phyloP scores from a whole-genome alignment of 2,113 vertebrate species.

The Xenopus laevis region DNA sequence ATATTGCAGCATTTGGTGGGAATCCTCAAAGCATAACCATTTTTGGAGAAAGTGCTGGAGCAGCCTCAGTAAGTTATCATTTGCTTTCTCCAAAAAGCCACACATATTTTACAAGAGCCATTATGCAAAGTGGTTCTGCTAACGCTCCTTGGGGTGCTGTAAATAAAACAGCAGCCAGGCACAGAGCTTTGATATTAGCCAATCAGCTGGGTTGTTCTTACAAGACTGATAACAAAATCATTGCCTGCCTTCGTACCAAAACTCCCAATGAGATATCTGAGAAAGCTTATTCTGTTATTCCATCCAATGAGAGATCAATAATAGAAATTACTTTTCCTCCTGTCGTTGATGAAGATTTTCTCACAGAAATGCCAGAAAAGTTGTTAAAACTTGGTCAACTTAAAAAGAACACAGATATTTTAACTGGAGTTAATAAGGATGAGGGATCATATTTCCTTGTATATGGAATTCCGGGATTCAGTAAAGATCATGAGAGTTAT shows the following conservation, averaged over 20 bases:
- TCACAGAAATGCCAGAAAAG: slow-evolving; percentile 51
- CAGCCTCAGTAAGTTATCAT: slow-evolving; percentile 59
- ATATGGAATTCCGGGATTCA: slow-evolving; percentile 54
- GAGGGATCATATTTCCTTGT: slow-evolving; percentile 59
- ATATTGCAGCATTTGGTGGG: slow-evolving; percentile 67
- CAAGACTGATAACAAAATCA: slow-evolving; percentile 35
- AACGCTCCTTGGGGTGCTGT: slow-evolving; percentile 55
- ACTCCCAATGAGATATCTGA: slow-evolving; percentile 34
- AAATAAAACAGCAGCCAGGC: slow-evolving; percentile 3
- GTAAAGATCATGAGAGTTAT: slow-evolving; percentile 49
- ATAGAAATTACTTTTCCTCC: slow-evolving; percentile 45
- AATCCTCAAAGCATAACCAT: slow-evolving; percentile 62
- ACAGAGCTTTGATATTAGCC: slow-evolving; percentile 50
- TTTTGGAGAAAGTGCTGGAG: slow-evolving; percentile 68
- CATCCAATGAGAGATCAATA: neutral
- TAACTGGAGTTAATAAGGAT: slow-evolving; percentile 60
- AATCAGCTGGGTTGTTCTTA: slow-evolving; percentile 53
- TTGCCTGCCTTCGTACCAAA: slow-evolving; percentile 57
- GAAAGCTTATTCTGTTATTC: slow-evolving; percentile 39
- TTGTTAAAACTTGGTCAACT: slow-evolving; percentile 43
- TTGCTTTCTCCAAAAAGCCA: slow-evolving; percentile 64
- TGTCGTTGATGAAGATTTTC: slow-evolving; percentile 58
- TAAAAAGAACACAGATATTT: slow-evolving; percentile 55
- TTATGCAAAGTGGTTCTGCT: slow-evolving; percentile 63
- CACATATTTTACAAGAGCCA: slow-evolving; percentile 59